Percentiles rank a stretch among this genome's conserved stretches.
phyloP scores from a whole-genome alignment of 2,797 vertebrate species.

The Lycodopsis pacificus region DNA sequence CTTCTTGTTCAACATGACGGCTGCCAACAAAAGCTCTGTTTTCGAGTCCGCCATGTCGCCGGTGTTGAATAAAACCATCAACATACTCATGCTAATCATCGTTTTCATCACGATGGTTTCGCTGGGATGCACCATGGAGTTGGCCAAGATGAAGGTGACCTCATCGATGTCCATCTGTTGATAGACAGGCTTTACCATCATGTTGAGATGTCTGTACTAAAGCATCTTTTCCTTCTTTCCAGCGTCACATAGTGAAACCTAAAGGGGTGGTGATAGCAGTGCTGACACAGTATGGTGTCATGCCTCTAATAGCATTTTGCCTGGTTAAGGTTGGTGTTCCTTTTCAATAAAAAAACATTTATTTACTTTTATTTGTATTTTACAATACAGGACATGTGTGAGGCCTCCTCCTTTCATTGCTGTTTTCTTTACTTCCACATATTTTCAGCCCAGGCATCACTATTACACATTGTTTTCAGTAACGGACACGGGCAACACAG shows the following conservation, averaged over 20 bases:
- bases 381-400: not conserved
- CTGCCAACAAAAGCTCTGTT: conserved; percentile 34
- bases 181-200: not conserved
- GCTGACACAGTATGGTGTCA: conserved; percentile 86
- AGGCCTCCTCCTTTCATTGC: not conserved
- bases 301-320: conserved; percentile 87
- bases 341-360: not conserved
- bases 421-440: not conserved
- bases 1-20: conserved; percentile 37
- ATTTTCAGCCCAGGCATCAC: not conserved
- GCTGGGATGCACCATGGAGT: conserved; percentile 88
- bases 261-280: conserved; percentile 84
- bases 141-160: conserved; percentile 85
- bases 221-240: conserved; percentile 5
- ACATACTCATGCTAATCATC: conserved; percentile 37
- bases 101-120: conserved; percentile 82
- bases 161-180: not conserved
- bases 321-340: conserved; percentile 79
- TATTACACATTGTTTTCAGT: not conserved
- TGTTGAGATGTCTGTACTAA: not conserved
- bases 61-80: conserved; percentile 65
- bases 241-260: conserved; percentile 84
- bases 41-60: conserved; percentile 33
- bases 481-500: not conserved
- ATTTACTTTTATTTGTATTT: not conserved